Evolutionary conservation across 1,140 invertebrate genomes (phyloP).

Genomic region (Uloborus diversus): DNA sequence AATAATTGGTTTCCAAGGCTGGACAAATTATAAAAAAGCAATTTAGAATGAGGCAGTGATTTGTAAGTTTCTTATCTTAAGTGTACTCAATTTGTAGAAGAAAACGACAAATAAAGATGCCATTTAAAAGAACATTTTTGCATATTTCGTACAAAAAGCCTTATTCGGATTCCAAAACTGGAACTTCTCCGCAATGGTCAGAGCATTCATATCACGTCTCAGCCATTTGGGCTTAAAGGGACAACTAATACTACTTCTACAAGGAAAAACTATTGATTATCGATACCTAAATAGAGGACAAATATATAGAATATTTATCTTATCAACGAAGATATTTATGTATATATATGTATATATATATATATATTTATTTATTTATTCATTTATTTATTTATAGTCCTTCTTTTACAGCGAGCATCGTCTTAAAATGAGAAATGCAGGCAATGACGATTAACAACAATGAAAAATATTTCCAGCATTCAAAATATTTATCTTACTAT

Average conservation of each 20-base stretch:
- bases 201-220: neutral
- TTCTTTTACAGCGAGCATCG: slow-evolving; percentile 24
- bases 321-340: slow-evolving; percentile 5
- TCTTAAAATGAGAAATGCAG: slow-evolving; percentile 47
- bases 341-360: slow-evolving; percentile 28
- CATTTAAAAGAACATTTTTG: neutral
- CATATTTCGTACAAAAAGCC: neutral
- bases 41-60: neutral
- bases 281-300: neutral
- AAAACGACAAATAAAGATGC: neutral
- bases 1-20: neutral
- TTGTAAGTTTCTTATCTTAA: neutral
- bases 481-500: slow-evolving; percentile 55
- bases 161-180: neutral
- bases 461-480: slow-evolving; percentile 36
- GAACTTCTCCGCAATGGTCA: neutral
- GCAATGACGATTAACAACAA: slow-evolving; percentile 35
- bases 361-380: slow-evolving; percentile 34
- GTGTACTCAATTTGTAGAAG: neutral
- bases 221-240: neutral
- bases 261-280: neutral
- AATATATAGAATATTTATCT: slow-evolving; percentile 8
- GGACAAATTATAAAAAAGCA: neutral
- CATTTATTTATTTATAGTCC: slow-evolving; percentile 42
- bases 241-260: neutral